phyloP scores from a whole-genome alignment of 2,797 vertebrate genomes.

The Antrozous pallidus region DNA sequence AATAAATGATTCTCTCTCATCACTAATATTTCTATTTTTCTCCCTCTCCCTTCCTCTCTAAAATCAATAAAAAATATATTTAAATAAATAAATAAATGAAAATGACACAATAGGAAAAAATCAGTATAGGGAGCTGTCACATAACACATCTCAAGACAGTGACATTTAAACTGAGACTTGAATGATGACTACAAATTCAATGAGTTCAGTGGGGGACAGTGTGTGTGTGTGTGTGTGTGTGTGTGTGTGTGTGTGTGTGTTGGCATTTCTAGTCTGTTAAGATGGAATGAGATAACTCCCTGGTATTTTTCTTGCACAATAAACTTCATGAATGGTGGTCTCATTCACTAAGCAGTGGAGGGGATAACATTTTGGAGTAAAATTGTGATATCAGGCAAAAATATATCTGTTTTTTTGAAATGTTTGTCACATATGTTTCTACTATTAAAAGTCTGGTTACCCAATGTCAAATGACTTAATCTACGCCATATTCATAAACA shows the following conservation, averaged over 20 bases:
- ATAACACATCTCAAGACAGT: neutral
- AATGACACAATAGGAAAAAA: neutral
- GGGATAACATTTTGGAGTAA: neutral
- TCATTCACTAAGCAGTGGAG: neutral
- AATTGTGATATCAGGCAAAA: neutral
- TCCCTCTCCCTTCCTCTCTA: too few species aligned
- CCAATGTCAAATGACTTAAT: too few species aligned
- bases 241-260: neutral
- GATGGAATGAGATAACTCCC: neutral
- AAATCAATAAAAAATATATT: too few species aligned
- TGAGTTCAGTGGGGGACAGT: rapidly evolving
- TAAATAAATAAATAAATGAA: too few species aligned
- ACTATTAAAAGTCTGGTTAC: neutral
- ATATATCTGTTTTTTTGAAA: neutral
- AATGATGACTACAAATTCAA: neutral
- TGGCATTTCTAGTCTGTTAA: neutral
- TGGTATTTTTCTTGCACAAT: neutral
- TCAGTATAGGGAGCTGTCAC: neutral
- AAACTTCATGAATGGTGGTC: neutral
- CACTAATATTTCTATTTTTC: too few species aligned
- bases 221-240: too few species aligned
- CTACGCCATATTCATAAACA: too few species aligned
- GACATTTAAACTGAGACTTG: neutral
- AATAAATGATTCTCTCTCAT: too few species aligned
- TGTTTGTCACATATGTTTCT: neutral